Evolutionary conservation across 2,797 vertebrate species (phyloP), one percentile per base, ranked within the genome.

Genomic region (Sphenodon punctatus): DNA sequence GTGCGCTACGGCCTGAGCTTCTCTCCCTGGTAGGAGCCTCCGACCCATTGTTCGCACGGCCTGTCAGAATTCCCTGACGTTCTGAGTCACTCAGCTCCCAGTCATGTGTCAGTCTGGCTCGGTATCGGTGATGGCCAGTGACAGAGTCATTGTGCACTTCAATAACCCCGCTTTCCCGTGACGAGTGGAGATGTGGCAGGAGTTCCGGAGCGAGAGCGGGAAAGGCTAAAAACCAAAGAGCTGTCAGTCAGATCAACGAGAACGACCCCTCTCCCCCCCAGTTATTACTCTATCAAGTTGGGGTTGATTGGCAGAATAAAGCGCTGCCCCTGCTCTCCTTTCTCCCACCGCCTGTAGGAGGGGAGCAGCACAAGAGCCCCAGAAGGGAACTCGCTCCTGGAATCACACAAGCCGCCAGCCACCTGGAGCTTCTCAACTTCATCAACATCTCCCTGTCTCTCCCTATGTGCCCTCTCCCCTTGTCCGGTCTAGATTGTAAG

Each of bases 381-480:
- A n/a, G n/a, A n/a, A n/a, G n/a, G n/a, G n/a, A n/a, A n/a, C n/a
- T n/a, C n/a, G n/a, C n/a, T n/a, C n/a, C n/a, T n/a, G n/a, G n/a
- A n/a, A n/a, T n/a, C n/a, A n/a, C 23, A 23, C 51, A 49, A 46
- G n/a, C 51, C 0, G 1, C 23, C 0, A 30, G 38, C 42, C 41
- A 30, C 58, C n/a, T 10, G n/a, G 25, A 14, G 17, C 7, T 0
- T 1, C 1, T 14, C 1, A 0, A 8, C 2, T n/a, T n/a, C n/a
- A n/a, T n/a, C n/a, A n/a, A n/a, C n/a, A n/a, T n/a, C n/a, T n/a
- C n/a, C n/a, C n/a, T n/a, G n/a, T n/a, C n/a, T n/a, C n/a, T n/a
- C n/a, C n/a, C n/a, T n/a, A n/a, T n/a, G n/a, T n/a, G n/a, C n/a
- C n/a, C n/a, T n/a, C n/a, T n/a, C n/a, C n/a, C n/a, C n/a, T n/a